Percentiles rank a stretch among this genome's conserved stretches.
phyloP scores from a whole-genome alignment of 1,140 invertebrate species.

The Eurosta solidaginis region DNA sequence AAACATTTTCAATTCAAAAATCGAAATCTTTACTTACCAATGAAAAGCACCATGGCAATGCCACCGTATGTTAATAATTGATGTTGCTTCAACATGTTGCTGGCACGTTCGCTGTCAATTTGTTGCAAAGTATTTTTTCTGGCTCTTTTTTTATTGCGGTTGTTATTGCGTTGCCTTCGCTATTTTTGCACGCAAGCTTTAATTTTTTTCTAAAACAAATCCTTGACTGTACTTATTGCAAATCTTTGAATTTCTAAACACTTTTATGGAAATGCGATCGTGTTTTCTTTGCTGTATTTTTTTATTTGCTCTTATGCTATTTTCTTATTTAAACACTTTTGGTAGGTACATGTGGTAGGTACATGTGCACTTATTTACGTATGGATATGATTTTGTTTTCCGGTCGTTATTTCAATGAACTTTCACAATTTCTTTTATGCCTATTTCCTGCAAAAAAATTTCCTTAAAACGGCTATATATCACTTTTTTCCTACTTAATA shows the following conservation, averaged over 20 bases:
- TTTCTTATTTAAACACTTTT: background rate
- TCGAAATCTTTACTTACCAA: slow-evolving; percentile 25
- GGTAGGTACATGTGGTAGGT: background rate
- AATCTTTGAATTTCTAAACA: background rate
- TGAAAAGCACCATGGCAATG: slow-evolving; percentile 16
- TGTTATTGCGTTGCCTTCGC: background rate
- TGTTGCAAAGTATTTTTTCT: background rate
- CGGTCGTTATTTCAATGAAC: slow-evolving; percentile 20
- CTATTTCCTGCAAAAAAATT: background rate
- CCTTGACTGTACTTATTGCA: background rate
- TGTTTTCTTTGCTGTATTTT: background rate
- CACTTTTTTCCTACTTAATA: background rate
- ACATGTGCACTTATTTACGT: background rate
- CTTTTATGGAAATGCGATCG: background rate
- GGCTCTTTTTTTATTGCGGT: background rate
- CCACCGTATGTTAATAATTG: slow-evolving; percentile 19
- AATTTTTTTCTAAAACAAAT: background rate
- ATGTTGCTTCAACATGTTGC: slow-evolving; percentile 33
- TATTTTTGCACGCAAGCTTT: background rate
- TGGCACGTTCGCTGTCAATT: background rate
- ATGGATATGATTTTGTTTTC: background rate
- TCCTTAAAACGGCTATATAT: background rate
- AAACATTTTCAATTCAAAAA: background rate
- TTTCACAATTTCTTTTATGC: slow-evolving; percentile 19
- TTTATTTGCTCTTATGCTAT: background rate